phyloP scores from a whole-genome alignment of 2,797 vertebrate species.

The Poecilia velifera region DNA sequence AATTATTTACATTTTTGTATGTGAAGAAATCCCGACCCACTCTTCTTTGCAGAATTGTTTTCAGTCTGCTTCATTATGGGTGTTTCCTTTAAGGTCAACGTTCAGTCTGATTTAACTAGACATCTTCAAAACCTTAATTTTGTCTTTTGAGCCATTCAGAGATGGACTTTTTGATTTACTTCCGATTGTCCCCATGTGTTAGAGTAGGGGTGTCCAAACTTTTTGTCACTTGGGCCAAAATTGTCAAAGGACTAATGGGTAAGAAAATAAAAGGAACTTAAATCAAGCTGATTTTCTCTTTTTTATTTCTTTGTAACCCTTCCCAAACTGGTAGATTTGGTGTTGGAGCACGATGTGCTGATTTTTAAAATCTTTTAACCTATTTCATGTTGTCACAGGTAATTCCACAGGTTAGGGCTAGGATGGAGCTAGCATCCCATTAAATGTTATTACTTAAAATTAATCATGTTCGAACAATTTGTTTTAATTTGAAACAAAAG shows the following conservation, averaged over 20 bases:
- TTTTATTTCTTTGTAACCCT: not conserved
- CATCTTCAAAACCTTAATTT: not conserved
- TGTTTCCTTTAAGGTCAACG: not conserved
- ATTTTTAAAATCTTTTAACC: not conserved
- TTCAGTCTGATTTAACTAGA: not conserved
- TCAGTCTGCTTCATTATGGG: not conserved
- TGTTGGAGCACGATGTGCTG: not conserved
- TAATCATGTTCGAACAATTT: not conserved
- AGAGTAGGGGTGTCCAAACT: not conserved
- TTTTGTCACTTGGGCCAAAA: no score
- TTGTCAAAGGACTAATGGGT: no score
- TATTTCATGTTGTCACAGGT: not conserved
- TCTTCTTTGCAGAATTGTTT: not conserved
- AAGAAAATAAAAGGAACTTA: no score
- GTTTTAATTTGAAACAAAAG: not conserved
- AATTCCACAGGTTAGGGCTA: not conserved
- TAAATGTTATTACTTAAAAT: not conserved
- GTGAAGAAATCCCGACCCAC: not conserved
- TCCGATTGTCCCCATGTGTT: not conserved
- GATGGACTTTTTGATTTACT: not conserved
- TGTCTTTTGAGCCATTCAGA: not conserved
- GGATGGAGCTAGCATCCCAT: not conserved
- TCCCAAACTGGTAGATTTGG: not conserved
- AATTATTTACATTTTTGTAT: not conserved
- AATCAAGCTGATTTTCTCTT: no score